Evolutionary conservation across 2,113 vertebrate genomes (phyloP).

Genomic region (Hemicordylus capensis): DNA sequence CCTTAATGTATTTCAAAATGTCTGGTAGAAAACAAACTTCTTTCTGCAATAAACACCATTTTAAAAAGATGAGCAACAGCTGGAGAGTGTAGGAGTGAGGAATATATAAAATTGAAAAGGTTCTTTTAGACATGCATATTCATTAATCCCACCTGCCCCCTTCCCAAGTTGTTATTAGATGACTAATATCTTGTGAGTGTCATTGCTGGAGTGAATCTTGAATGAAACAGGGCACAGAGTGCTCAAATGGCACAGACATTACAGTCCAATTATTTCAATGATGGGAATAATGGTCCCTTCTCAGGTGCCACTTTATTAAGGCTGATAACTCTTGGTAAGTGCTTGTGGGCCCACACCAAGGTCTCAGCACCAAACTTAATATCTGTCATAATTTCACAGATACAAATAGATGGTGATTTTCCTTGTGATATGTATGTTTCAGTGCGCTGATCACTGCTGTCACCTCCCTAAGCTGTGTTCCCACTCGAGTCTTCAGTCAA

Average conservation of each 20-base stretch:
- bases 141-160: constrained; percentile 12
- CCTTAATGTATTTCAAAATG: background rate
- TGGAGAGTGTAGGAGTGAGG: constrained; percentile 25
- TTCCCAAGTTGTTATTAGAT: constrained; percentile 49
- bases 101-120: constrained; percentile 31
- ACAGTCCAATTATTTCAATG: constrained; percentile 49
- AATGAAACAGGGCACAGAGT: constrained; percentile 48
- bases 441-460: background rate
- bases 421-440: background rate
- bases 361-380: background rate
- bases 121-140: constrained; percentile 37
- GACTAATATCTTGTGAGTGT: constrained; percentile 57
- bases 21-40: background rate
- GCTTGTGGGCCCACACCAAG: constrained; percentile 9
- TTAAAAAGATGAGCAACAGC: constrained; percentile 5
- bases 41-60: background rate
- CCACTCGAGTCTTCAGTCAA: background rate
- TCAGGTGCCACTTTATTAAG: constrained; percentile 34
- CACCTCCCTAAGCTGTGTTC: constrained; percentile 8
- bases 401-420: background rate
- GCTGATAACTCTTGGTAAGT: constrained; percentile 24
- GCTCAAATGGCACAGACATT: constrained; percentile 55
- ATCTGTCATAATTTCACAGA: constrained; percentile 26
- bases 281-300: constrained; percentile 46
- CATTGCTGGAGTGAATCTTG: constrained; percentile 48